These are phyloP conservation scores for Eudemis profundana DNA, from an alignment of 2,888 invertebrate species.

Conservation along the genomic window DNA sequence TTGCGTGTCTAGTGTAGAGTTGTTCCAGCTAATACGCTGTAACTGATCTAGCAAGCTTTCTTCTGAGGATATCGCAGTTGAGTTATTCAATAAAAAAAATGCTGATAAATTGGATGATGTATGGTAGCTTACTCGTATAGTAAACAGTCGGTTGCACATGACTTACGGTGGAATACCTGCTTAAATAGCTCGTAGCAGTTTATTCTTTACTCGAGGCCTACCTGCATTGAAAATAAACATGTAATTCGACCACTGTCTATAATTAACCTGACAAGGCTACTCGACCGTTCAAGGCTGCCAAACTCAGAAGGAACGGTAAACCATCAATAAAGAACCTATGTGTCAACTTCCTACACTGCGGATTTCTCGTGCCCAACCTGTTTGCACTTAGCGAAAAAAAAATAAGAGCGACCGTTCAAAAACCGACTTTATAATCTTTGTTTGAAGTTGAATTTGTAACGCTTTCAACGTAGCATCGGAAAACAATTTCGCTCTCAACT, in stretches of 20 bases:
- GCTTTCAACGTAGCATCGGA: constrained; percentile 57
- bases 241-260: constrained; percentile 32
- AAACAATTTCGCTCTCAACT: constrained; percentile 80
- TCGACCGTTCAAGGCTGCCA: constrained; percentile 37
- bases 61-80: no score
- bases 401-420: constrained; percentile 53
- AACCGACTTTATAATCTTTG: constrained; percentile 58
- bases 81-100: no score
- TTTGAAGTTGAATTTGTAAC: constrained; percentile 60
- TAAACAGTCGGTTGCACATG: no score
- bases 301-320: constrained; percentile 51
- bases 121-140: no score
- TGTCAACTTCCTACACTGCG: constrained; percentile 68
- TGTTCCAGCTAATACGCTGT: no score
- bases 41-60: no score
- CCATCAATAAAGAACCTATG: constrained; percentile 66
- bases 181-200: constrained; percentile 4
- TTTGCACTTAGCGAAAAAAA: constrained; percentile 64
- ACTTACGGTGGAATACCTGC: no score
- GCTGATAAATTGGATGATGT: no score
- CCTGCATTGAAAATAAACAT: constrained; percentile 29
- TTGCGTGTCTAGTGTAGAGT: no score
- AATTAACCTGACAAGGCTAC: constrained; percentile 37
- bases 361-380: constrained; percentile 76
- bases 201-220: constrained; percentile 25